Evolutionary conservation across 2,797 vertebrate genomes (phyloP), one percentile per base, ranked within the genome.

Genomic region (Parauchenoglanis punctatus): DNA sequence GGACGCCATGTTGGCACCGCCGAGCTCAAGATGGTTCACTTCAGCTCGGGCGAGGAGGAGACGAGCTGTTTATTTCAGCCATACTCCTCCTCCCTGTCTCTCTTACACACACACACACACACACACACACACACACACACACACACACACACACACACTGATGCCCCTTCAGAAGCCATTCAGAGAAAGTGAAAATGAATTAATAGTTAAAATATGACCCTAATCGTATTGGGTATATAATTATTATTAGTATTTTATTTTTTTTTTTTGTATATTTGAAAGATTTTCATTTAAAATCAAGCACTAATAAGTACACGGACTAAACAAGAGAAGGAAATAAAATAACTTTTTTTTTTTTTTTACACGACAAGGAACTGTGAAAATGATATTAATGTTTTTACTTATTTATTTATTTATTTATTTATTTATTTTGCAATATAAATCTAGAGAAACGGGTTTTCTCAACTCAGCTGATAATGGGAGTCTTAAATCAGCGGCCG

Each of bases 1-100:
- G 97, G 96, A 96, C 96, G 97, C 97, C 97, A 97, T 94, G 96
- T 97, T 96, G 96, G 97, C 96, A 96, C 97, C 93, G 96, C 96
- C 96, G 95, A 96, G 96, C 97, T 97, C 96, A 97, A 98, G 97
- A 98, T 98, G 97, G 96, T 97, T 95, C 80, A 87, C 86, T 87
- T 76, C 86, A 87, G 86, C 86, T 83, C 83, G 75, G 84, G 54
- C 82, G 52, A 86, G 65, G 59, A 81, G 85, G 65, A 81, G 85
- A 72, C 61, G 63, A 84, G 82, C 73, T 77, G 76, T 84, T 84
- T 81, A 81, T 87, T 87, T 87, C 46, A 87, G 65, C 35, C 56
- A 44, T 82, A 80, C 87, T 90, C 90, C 85, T 81, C 90, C 87
- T 58, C 54, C 54, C 88, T 85, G 89, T 76, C 81, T 88, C 90